Conservation (phyloP, 2,113 vertebrate species). For the Azemiops feae region DNA sequence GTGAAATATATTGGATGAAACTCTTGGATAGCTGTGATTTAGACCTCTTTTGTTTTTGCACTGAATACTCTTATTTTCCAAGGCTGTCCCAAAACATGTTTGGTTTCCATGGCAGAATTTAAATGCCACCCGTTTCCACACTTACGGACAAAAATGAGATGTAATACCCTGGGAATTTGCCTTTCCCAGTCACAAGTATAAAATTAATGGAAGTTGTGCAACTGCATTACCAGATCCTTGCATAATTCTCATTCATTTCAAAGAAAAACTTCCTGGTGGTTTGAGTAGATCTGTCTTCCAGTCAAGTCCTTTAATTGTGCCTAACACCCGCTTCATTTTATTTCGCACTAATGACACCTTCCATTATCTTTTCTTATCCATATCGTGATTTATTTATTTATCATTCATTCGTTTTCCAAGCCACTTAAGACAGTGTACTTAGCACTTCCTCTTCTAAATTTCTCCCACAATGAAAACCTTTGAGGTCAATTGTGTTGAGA, state of each 20-base stretch:
- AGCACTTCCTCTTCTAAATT: background rate
- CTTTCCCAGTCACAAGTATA: background rate
- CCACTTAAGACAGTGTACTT: too few species aligned
- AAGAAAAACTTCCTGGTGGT: background rate
- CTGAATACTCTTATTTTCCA: background rate
- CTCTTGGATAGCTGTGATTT: background rate
- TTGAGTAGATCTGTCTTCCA: background rate
- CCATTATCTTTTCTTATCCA: background rate
- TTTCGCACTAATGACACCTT: background rate
- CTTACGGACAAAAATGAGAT: background rate
- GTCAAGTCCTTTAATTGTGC: background rate
- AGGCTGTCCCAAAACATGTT: background rate
- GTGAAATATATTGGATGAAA: background rate
- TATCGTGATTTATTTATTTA: background rate
- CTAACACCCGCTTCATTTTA: background rate
- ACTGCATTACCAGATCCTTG: background rate
- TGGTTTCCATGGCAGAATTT: background rate
- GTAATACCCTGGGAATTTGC: background rate
- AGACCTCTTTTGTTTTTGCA: too few species aligned
- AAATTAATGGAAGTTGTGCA: background rate
- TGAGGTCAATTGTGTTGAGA: background rate
- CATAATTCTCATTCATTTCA: background rate
- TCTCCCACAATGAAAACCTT: background rate
- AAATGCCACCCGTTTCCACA: background rate
- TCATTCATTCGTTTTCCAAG: too few species aligned